A percentile compares a stretch with the other conserved stretches of the same genome.
These are phyloP conservation scores for Rotaria sp. DNA, from an alignment of 2,888 invertebrate species.

Conservation along the genomic window DNA sequence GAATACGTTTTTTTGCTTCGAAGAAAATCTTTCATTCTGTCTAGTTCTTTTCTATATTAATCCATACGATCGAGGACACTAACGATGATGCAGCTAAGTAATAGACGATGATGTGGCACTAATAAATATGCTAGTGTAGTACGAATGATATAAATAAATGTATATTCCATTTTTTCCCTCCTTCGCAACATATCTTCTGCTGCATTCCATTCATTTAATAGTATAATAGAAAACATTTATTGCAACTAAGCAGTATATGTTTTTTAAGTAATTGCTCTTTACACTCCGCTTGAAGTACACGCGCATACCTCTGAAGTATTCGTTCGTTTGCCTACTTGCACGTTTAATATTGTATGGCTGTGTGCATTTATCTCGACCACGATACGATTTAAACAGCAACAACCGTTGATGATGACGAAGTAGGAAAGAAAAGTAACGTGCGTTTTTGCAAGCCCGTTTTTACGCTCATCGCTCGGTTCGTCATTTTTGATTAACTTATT, in stretches of 20 bases:
- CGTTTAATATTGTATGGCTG: not conserved
- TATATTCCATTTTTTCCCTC: not conserved
- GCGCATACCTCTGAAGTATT: not conserved
- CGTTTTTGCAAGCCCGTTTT: not conserved
- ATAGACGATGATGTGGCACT: not conserved
- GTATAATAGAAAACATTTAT: not conserved
- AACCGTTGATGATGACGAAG: not conserved
- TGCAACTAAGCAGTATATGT: not conserved
- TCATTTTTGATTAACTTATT: conserved; percentile 7
- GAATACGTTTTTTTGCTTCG: not conserved
- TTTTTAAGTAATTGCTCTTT: not conserved
- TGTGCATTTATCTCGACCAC: not conserved
- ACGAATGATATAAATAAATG: not conserved
- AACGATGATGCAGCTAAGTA: not conserved
- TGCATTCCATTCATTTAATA: not conserved
- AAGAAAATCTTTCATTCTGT: not conserved
- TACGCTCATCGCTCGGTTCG: not conserved
- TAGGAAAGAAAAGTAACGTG: not conserved
- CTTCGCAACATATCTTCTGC: not conserved
- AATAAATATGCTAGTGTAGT: not conserved
- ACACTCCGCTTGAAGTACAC: not conserved
- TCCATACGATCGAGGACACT: not conserved
- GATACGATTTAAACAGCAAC: conserved; percentile 1
- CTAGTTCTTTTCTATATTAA: not conserved
- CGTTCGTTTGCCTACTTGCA: not conserved